Evolutionary conservation across 64 coral and sea anemone species (phyloP).

Genomic region (Porites lutea): DNA sequence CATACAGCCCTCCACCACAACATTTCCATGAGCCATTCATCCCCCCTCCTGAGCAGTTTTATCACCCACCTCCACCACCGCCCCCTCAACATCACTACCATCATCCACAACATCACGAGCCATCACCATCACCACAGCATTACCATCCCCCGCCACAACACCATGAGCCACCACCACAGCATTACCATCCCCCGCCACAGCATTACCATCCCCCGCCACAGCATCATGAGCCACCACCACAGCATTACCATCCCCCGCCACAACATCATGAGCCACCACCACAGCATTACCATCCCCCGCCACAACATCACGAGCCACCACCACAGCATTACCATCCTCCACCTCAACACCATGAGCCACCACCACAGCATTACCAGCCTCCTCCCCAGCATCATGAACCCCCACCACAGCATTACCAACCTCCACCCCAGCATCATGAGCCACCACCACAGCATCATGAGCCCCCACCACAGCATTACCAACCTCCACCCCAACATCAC

Average conservation of each 20-base stretch:
- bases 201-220: background rate
- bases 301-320: background rate
- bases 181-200: background rate
- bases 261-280: background rate
- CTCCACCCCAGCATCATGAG: background rate
- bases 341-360: background rate
- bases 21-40: slow-evolving; percentile 29
- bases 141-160: background rate
- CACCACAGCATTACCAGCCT: background rate
- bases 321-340: background rate
- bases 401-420: background rate
- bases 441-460: background rate
- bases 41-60: slow-evolving; percentile 3
- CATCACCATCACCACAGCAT: background rate
- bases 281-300: background rate
- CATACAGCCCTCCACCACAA: slow-evolving; percentile 5
- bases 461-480: background rate
- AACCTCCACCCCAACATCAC: slow-evolving; percentile 5
- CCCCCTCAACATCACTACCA: background rate
- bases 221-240: background rate
- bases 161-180: background rate
- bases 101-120: background rate
- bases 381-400: slow-evolving; percentile 1
- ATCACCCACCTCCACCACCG: slow-evolving; percentile 13
- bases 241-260: background rate